phyloP scores from a whole-genome alignment of 92 coral and sea anemone genomes.

The Heteractis magnifica region DNA sequence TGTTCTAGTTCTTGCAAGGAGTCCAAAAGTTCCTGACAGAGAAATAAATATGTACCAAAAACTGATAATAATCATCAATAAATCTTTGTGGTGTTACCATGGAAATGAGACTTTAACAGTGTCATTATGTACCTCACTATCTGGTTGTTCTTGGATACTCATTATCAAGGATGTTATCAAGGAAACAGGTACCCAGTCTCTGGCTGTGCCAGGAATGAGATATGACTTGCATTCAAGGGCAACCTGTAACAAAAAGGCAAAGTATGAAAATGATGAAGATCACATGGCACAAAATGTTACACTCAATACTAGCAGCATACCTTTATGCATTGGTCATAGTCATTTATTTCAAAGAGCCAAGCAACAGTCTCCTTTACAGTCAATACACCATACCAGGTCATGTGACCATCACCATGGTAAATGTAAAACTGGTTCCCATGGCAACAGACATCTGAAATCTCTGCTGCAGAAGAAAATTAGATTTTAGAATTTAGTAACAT shows the following conservation, averaged over 20 bases:
- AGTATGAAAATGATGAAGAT: neutral
- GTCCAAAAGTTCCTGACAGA: slow-evolving; percentile 37
- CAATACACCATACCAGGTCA: slow-evolving; percentile 79
- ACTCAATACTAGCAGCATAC: neutral
- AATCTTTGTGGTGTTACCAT: neutral
- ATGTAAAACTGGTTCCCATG: slow-evolving; percentile 72
- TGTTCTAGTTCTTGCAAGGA: slow-evolving; percentile 60
- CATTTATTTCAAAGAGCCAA: slow-evolving; percentile 66
- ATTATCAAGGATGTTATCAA: slow-evolving; percentile 63
- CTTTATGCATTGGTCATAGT: slow-evolving; percentile 63
- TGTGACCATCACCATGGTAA: slow-evolving; percentile 67
- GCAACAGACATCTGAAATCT: slow-evolving; percentile 75
- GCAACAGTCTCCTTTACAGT: slow-evolving; percentile 93
- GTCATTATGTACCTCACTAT: slow-evolving; percentile 25
- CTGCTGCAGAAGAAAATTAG: slow-evolving; percentile 34
- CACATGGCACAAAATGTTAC: neutral
- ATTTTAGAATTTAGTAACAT: neutral
- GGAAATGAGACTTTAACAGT: neutral
- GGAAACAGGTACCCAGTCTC: slow-evolving; percentile 83
- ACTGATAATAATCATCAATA: neutral
- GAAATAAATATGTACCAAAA: neutral
- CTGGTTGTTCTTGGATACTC: slow-evolving; percentile 47
- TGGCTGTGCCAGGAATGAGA: slow-evolving; percentile 76
- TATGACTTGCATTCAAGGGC: slow-evolving; percentile 63
- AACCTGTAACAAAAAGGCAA: slow-evolving; percentile 38